Evolutionary conservation across 2,113 vertebrate genomes (phyloP), one percentile per base, ranked within the genome.

Genomic region (Forbesichthys papilliferus): DNA sequence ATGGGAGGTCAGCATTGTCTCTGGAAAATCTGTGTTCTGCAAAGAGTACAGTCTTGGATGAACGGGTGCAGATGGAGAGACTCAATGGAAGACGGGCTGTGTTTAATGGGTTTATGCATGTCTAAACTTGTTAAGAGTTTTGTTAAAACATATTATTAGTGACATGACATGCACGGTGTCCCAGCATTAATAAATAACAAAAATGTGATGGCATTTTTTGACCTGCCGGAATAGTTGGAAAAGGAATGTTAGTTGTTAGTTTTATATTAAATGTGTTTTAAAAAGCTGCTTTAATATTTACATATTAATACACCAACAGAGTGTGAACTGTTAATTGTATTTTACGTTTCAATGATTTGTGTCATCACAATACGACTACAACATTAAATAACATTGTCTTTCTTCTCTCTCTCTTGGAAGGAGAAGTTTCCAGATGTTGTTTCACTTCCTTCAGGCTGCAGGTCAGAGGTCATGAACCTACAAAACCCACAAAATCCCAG

Each of bases 31-130:
- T 42, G 36, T 42, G 36, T 42, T 42, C 36, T 42, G 36, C 62
- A 66, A 36, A 76, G 68, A 70, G 62, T 83, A 76, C 76, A 66
- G 88, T 86, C 89, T 90, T 89, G 95, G 93, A 95, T 94, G 92
- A 90, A 88, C 93, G 91, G 94, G 95, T 90, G 88, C 92, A 94
- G 87, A 92, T 91, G 91, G 94, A 88, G 91, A 93, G 86, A 84
- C 71, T 13, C 11, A 52, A 52, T 52, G 49, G 49, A 11, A 52
- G 9, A 12, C 49, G 2, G 49, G 3, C 13, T 11, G 49, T 52
- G 13, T 52, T 52, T 52, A 52, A 14, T 52, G 11, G 49, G 2
- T 7, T 14, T 14, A 52, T 11, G 1, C 13, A 14, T 10, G 13
- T 11, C 49, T 52, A 3, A 6, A n/a, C 12, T 13, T n/a, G 52